Evolutionary conservation across 2,888 invertebrate species (phyloP), one percentile per base, ranked within the genome.

Genomic region (Synanthedon vespiformis): DNA sequence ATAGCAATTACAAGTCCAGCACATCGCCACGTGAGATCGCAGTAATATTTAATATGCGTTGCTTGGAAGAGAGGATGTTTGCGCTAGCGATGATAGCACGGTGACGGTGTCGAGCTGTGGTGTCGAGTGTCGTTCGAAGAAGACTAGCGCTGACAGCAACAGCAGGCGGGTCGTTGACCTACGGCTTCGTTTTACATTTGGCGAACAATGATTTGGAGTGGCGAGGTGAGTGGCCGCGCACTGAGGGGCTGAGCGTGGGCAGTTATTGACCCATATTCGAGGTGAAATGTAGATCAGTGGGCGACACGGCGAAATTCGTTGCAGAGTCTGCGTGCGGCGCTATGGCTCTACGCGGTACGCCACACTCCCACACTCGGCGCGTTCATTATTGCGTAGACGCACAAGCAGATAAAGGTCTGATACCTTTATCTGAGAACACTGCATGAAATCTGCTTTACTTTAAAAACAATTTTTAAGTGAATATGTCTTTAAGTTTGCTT

Each of bases 221-320:
- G 83, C 79, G 84, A 85, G 86, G 85, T 87, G 86, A 87, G 86
- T 63, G 87, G 75, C 85, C 86, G 78, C 77, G 74, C 72, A 67
- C 79, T 77, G 80, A 78, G 85, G 85, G 85, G 83, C 83, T 78
- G 79, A 80, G 86, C 84, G 86, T 86, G 83, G 86, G 85, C 86
- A 87, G 87, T 86, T 86, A 87, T 86, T 85, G 87, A 86, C 87
- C 87, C 82, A 87, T 87, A 86, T 87, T 85, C 74, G 75, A 76
- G 78, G 85, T 85, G 80, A 86, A 88, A 88, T 87, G 88, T 88
- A 87, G 88, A 88, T 88, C 87, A 88, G 88, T 88, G 87, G 88
- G 88, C 87, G 87, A 88, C 80, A 82, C 82, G 83, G 84, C 85
- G 82, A 84, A 86, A 74, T 85, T 84, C 69, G 77, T 80, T 64